phyloP scores from a whole-genome alignment of 2,888 invertebrate genomes.

The Campoplex capitator region DNA sequence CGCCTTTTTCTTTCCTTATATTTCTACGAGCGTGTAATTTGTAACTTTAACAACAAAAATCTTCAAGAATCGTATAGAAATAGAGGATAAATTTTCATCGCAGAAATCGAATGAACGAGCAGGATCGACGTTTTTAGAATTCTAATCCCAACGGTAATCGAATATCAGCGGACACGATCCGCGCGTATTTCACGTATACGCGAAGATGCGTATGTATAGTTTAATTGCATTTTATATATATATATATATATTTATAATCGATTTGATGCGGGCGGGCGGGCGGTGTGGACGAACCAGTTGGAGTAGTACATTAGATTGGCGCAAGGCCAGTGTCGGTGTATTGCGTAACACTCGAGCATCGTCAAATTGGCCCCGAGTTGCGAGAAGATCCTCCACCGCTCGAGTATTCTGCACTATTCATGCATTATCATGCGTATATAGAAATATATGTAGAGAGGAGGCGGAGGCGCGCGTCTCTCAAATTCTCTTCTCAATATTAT shows the following conservation, averaged over 20 bases:
- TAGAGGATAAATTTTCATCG: neutral
- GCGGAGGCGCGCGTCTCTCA: no score
- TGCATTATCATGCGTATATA: constrained; percentile 13
- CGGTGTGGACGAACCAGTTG: constrained; percentile 67
- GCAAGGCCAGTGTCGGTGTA: constrained; percentile 79
- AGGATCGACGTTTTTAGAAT: neutral
- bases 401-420: constrained; percentile 36
- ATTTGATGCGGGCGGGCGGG: constrained; percentile 12
- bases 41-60: neutral
- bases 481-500: constrained; percentile 7
- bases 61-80: no score
- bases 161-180: no score
- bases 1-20: neutral
- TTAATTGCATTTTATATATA: neutral
- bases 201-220: no score
- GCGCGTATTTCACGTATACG: neutral
- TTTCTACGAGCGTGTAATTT: neutral
- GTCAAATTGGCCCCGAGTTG: constrained; percentile 64
- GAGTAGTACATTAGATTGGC: constrained; percentile 79
- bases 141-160: neutral
- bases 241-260: neutral
- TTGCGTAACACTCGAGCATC: constrained; percentile 77
- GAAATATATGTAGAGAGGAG: neutral
- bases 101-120: neutral
- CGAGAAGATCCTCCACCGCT: constrained; percentile 49